Conservation (phyloP, 2,797 vertebrate genomes). For the Pantherophis alleghaniensis region DNA sequence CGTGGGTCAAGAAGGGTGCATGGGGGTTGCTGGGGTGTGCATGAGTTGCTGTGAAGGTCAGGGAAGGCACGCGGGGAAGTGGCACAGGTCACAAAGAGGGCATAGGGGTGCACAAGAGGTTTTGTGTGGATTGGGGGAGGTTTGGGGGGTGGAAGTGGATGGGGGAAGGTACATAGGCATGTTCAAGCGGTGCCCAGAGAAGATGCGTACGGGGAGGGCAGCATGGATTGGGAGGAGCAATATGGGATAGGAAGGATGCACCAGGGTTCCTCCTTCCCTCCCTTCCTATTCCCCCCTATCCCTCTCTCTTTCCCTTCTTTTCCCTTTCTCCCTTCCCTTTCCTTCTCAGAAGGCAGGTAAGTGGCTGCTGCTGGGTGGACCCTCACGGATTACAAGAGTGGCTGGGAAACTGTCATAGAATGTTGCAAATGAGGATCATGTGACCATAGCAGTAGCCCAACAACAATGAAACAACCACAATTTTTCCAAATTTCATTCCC, state of each 20-base stretch:
- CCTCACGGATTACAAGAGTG: not conserved
- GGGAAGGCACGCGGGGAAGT: not conserved
- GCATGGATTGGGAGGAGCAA: not conserved
- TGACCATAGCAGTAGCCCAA: not conserved
- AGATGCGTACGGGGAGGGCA: accelerated
- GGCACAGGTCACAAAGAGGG: not conserved
- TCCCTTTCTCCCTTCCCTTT: not conserved
- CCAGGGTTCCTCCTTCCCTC: not conserved
- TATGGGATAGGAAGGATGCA: not conserved
- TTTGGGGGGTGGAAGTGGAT: not conserved
- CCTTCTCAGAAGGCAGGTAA: not conserved
- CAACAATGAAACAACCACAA: not conserved
- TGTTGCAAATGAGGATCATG: not conserved
- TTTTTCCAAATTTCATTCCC: not conserved
- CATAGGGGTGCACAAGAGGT: not conserved
- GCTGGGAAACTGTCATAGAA: not conserved
- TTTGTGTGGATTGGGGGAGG: not conserved
- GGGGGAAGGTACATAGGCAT: not conserved
- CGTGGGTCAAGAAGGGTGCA: not conserved
- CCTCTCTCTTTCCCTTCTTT: not conserved
- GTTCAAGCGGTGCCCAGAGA: not conserved
- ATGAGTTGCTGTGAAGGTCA: not conserved
- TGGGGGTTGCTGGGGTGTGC: not conserved
- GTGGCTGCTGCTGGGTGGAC: not conserved
- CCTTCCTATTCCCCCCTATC: not conserved